These are phyloP conservation scores for Spodoptera exigua DNA, from an alignment of 2,888 invertebrate species.

Conservation along the genomic window DNA sequence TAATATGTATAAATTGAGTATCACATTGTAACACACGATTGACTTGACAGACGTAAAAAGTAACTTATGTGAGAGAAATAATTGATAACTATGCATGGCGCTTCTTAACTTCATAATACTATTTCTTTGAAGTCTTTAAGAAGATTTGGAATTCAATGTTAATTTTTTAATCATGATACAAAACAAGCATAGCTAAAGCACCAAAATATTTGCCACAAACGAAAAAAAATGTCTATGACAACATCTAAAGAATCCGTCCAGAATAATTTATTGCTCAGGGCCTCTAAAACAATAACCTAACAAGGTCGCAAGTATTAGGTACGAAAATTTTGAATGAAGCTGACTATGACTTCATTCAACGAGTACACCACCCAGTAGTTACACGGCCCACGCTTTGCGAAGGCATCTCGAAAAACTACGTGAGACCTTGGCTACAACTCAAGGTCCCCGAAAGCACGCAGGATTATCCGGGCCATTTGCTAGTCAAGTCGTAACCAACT, in stretches of 20 bases:
- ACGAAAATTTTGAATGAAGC: constrained; percentile 54
- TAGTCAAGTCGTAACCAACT: constrained; percentile 66
- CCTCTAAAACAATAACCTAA: constrained; percentile 14
- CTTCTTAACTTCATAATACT: too few relatives aligned
- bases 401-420: constrained; percentile 62
- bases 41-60: too few relatives aligned
- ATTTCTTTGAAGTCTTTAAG: too few relatives aligned
- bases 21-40: too few relatives aligned
- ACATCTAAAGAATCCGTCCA: constrained; percentile 1
- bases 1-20: too few relatives aligned
- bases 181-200: too few relatives aligned
- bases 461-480: constrained; percentile 76
- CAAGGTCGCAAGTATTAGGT: constrained; percentile 41
- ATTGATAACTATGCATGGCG: too few relatives aligned
- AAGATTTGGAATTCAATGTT: too few relatives aligned
- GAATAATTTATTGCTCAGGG: constrained; percentile 4
- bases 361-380: constrained; percentile 41
- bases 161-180: too few relatives aligned
- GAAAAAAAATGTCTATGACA: background rate
- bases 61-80: too few relatives aligned
- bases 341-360: constrained; percentile 63
- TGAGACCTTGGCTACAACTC: constrained; percentile 75
- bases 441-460: constrained; percentile 81
- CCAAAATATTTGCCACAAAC: background rate
- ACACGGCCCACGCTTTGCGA: constrained; percentile 50